phyloP scores from a whole-genome alignment of 2,888 invertebrate species.

The Nemoura dubitans region DNA sequence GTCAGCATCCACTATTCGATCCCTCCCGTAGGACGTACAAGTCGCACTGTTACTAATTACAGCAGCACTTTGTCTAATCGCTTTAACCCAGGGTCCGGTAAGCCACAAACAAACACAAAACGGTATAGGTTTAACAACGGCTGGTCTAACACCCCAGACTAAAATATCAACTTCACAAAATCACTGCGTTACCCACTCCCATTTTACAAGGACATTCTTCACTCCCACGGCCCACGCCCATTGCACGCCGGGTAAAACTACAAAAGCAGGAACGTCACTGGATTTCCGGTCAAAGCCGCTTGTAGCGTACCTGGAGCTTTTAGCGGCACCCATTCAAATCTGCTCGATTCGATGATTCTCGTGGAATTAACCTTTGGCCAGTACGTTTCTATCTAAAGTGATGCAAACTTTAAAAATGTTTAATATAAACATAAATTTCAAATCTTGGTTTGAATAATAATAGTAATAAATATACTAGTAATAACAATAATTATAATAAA shows the following conservation, averaged over 20 bases:
- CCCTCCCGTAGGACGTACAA: constrained; percentile 9
- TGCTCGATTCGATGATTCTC: not conserved
- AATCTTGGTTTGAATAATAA: no score
- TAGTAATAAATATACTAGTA: no score
- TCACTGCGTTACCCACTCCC: constrained; percentile 48
- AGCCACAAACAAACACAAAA: not conserved
- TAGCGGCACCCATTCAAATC: not conserved
- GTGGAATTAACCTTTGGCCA: not conserved
- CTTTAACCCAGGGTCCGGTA: not conserved
- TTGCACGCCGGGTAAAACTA: constrained; percentile 47
- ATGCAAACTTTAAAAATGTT: not conserved
- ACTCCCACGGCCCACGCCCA: constrained; percentile 51
- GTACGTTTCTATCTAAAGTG: not conserved
- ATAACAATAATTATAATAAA: no score
- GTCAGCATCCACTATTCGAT: constrained; percentile 47
- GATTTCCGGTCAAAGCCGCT: constrained; percentile 46
- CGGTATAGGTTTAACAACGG: not conserved
- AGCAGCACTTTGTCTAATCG: not conserved
- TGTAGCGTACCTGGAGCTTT: constrained; percentile 21
- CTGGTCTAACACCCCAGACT: constrained; percentile 23
- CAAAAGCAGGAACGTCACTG: constrained; percentile 42
- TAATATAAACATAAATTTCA: no score
- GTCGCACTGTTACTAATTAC: not conserved
- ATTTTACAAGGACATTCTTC: constrained; percentile 49
- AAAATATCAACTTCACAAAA: constrained; percentile 43